A percentile compares a stretch with the other conserved stretches of the same genome.
These are phyloP conservation scores for Parnassius smintheus DNA, from an alignment of 2,888 invertebrate genomes.

Conservation along the genomic window DNA sequence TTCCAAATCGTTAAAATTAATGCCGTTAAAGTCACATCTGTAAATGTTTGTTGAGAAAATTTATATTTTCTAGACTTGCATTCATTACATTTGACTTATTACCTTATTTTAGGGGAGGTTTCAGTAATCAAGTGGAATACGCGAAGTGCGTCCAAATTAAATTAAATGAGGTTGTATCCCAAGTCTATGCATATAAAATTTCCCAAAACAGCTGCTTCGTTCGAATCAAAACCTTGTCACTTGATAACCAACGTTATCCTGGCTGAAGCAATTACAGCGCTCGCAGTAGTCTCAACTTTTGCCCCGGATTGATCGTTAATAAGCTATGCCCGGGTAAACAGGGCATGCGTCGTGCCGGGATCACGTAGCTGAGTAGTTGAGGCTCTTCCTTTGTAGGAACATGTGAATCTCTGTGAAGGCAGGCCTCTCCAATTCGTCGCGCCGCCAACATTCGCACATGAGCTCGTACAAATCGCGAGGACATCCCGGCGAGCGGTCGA, in stretches of 20 bases:
- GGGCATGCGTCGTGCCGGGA: slow-evolving; percentile 42
- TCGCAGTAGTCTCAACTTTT: slow-evolving; percentile 29
- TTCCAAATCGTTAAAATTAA: too few species aligned
- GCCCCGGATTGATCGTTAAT: slow-evolving; percentile 30
- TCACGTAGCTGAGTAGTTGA: slow-evolving; percentile 56
- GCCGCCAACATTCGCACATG: slow-evolving; percentile 92
- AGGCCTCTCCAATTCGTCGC: slow-evolving; percentile 87
- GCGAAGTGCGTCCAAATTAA: too few species aligned
- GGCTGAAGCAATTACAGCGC: slow-evolving; percentile 23
- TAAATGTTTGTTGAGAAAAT: background rate
- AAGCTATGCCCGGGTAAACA: slow-evolving; percentile 18
- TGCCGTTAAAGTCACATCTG: background rate
- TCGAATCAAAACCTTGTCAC: slow-evolving; percentile 40
- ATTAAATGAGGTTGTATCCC: too few species aligned
- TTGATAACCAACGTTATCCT: slow-evolving; percentile 19
- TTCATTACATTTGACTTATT: background rate
- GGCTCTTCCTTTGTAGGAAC: slow-evolving; percentile 84
- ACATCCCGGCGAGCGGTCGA: slow-evolving; percentile 85
- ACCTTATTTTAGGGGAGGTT: background rate
- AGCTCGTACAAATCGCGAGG: slow-evolving; percentile 92
- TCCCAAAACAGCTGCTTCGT: too few species aligned
- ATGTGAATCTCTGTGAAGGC: slow-evolving; percentile 90
- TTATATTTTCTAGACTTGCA: background rate
- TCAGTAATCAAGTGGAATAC: too few species aligned
- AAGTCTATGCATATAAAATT: too few species aligned